Base-by-base conservation (phyloP, 2,113 vertebrate species). In the Tychaedon coryphoeus region DNA sequence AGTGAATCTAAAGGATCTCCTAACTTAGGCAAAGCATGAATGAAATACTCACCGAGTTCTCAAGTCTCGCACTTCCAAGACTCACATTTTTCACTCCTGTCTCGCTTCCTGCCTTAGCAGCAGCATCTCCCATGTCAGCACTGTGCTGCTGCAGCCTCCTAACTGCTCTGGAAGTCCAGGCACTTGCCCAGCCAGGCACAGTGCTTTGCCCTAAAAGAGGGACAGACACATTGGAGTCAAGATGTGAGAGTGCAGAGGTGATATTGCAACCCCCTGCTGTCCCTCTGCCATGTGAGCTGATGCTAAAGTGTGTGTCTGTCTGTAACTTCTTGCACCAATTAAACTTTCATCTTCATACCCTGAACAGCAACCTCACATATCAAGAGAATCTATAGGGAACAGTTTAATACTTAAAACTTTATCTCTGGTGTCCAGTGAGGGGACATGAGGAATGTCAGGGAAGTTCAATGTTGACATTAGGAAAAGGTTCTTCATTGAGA, bases 131-230 rank as follows among this genome's bases (percentile, higher is more conserved):
- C 11, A 0, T 8, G 2, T 13, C 66, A 34, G 40, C 34, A 28
- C 3, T 10, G 31, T 42, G 29, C n/a, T 69, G 57, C 57, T 4
- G 3, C 43, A 51, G 29, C 57, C 34, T 70, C 43, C 48, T 16
- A 28, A 7, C 22, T 50, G 43, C 65, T 43, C 10, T 1, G 1
- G 1, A 50, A 2, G 23, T 38, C 19, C 64, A 33, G 56, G 60
- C 50, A 31, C 47, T 31, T 6, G 31, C 1, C 60, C 47, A 65
- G 14, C 25, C 47, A 48, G n/a, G 15, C 22, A 19, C 7, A 0
- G 28, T 34, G 58, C 78, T 87, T 38, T 6, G 31, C 0, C 66
- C 53, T 5, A 1, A 0, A 5, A 61, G 26, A 22, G 47, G 9
- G 26, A 24, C 19, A 40, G 28, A 42, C 34, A 6, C 28, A 7